These are phyloP conservation scores for Andrena fulva DNA, from an alignment of 2,888 invertebrate species.

Conservation along the genomic window DNA sequence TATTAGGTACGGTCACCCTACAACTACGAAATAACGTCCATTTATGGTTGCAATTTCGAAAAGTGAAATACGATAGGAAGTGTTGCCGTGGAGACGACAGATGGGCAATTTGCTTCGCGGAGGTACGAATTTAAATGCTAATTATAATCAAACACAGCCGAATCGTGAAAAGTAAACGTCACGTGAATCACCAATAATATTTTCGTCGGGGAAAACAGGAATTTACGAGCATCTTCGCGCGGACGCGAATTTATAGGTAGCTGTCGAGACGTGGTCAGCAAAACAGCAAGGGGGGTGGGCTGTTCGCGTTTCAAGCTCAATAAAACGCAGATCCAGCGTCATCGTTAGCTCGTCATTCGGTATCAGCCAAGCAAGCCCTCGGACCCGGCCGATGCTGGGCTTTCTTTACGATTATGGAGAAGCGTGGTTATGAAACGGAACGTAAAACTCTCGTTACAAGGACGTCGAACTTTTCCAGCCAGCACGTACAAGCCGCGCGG, in stretches of 20 bases:
- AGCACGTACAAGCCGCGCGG: slow-evolving; percentile 42
- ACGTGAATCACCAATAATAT: not conserved
- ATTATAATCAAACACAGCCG: not conserved
- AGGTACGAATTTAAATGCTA: not conserved
- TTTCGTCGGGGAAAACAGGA: slow-evolving; percentile 1
- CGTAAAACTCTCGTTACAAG: slow-evolving; percentile 69
- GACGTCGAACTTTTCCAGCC: slow-evolving; percentile 61
- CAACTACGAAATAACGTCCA: too few relatives aligned
- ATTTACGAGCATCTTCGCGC: slow-evolving; percentile 26
- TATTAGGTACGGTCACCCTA: too few relatives aligned
- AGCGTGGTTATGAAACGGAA: slow-evolving; percentile 64
- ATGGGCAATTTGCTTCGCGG: not conserved
- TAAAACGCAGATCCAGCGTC: slow-evolving; percentile 48
- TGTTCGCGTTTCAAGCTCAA: slow-evolving; percentile 11
- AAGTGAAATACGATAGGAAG: too few relatives aligned
- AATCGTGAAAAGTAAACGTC: not conserved
- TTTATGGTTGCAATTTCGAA: too few relatives aligned
- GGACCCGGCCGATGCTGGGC: slow-evolving; percentile 22
- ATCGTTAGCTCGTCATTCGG: slow-evolving; percentile 42
- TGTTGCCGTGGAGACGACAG: not conserved
- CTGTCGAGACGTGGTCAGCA: not conserved
- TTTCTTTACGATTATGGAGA: slow-evolving; percentile 65
- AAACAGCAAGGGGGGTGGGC: not conserved
- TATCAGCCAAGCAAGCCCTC: slow-evolving; percentile 24
- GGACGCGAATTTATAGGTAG: slow-evolving; percentile 4